Base-by-base conservation (phyloP, 2,113 vertebrate species). In the Meles meles region DNA sequence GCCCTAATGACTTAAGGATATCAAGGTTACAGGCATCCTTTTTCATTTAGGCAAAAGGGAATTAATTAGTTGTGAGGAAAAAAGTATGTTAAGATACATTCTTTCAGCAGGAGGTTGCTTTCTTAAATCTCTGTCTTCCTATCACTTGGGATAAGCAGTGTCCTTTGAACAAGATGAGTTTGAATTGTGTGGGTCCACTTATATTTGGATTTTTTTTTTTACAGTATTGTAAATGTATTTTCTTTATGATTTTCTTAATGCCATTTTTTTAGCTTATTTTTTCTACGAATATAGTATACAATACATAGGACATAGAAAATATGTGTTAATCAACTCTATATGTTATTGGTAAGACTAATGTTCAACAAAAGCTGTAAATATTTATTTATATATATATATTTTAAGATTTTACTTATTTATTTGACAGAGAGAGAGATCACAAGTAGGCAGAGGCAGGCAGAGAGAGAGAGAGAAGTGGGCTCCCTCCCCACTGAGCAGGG, bases 41-140 rank as follows among this genome's bases (percentile, higher is more conserved):
- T 94, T 97, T 72, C 12, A 80, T 88, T 94, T 94, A 47, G 14
- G 20, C 23, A 74, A 17, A 85, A 85, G 6, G 57, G 20, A 95
- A 84, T 95, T 94, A 94, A 81, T 88, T 86, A 94, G 55, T 67
- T 87, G 42, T 80, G 80, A 96, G 13, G 42, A 49, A 88, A 90
- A 95, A 96, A 84, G 5, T 12, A 31, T 81, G 25, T 27, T 88
- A 95, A 89, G 85, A 44, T 14, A 77, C 15, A 31, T 39, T 90
- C 12, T 92, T 7, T 20, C 86, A 88, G 8, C 17, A 94, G 18
- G 9, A 94, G 37, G 59, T 47, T 47, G 10, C 4, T 90, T 81
- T 90, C 44, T 77, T 88, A 97, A 93, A 84, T 77, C 69, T 63
- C 25, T 83, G 13, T 92, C 55, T 91, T 92, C 52, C 20, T 80